phyloP scores from a whole-genome alignment of 2,888 invertebrate species.

The Yponomeuta sedellus region DNA sequence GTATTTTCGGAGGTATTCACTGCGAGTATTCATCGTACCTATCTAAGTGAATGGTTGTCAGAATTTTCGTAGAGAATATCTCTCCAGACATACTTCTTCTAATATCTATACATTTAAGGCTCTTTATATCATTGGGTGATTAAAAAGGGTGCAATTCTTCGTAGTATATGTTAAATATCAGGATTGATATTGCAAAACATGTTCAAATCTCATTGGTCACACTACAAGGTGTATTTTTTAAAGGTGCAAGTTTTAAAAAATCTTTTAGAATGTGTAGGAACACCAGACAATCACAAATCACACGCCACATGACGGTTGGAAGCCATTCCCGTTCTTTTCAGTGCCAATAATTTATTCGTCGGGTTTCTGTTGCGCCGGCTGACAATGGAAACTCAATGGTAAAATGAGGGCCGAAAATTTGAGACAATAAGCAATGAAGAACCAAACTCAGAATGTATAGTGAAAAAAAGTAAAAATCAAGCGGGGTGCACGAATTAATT shows the following conservation, averaged over 20 bases:
- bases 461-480: too few species aligned
- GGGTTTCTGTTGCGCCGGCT: constrained; percentile 67
- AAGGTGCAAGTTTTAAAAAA: constrained; percentile 6
- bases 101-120: neutral
- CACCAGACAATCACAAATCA: constrained; percentile 24
- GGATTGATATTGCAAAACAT: neutral
- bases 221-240: constrained; percentile 11
- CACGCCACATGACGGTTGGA: constrained; percentile 52
- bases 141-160: constrained; percentile 19
- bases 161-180: neutral
- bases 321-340: constrained; percentile 51
- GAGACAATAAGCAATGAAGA: neutral
- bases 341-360: constrained; percentile 56
- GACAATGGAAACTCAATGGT: constrained; percentile 39
- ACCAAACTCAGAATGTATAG: constrained; percentile 13
- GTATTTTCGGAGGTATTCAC: neutral
- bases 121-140: constrained; percentile 15
- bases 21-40: neutral
- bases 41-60: neutral
- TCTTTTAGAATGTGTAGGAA: neutral
- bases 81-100: neutral
- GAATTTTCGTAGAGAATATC: neutral
- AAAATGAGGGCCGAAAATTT: constrained; percentile 14
- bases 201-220: neutral
- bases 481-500: too few species aligned